Evolutionary conservation across 2,888 invertebrate genomes (phyloP).

Genomic region (Heliconius erato): DNA sequence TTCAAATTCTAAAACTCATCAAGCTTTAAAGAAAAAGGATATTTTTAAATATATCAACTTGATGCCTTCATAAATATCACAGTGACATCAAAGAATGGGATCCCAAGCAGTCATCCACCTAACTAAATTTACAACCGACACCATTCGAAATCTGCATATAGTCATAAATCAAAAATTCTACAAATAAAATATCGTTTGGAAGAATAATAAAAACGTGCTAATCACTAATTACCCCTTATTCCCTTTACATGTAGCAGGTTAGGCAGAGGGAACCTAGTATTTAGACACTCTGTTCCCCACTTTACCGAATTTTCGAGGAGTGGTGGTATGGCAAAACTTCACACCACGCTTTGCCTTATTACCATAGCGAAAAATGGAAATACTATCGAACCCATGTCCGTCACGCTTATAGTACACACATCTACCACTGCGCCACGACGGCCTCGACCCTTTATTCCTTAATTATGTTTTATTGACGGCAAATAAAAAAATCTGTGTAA

Average conservation of each 20-base stretch:
- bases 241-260: constrained; percentile 30
- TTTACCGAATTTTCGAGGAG: no score
- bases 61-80: constrained; percentile 66
- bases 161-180: constrained; percentile 60
- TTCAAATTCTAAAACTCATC: constrained; percentile 63
- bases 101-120: constrained; percentile 55
- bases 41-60: constrained; percentile 59
- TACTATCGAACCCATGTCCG: no score
- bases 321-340: no score
- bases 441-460: constrained; percentile 53
- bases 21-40: constrained; percentile 57
- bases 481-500: constrained; percentile 63
- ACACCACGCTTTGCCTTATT: no score
- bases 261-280: no score
- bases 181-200: constrained; percentile 56
- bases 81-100: constrained; percentile 61
- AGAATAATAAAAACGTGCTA: constrained; percentile 57
- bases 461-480: constrained; percentile 62
- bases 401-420: no score
- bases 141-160: constrained; percentile 63
- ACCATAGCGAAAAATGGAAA: no score
- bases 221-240: constrained; percentile 68
- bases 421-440: no score
- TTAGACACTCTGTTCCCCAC: no score
- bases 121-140: constrained; percentile 61